Percentiles rank a stretch among this genome's conserved stretches.
Conservation (phyloP, 2,113 vertebrate genomes). For the Rhinopomastus cyanomelas region DNA sequence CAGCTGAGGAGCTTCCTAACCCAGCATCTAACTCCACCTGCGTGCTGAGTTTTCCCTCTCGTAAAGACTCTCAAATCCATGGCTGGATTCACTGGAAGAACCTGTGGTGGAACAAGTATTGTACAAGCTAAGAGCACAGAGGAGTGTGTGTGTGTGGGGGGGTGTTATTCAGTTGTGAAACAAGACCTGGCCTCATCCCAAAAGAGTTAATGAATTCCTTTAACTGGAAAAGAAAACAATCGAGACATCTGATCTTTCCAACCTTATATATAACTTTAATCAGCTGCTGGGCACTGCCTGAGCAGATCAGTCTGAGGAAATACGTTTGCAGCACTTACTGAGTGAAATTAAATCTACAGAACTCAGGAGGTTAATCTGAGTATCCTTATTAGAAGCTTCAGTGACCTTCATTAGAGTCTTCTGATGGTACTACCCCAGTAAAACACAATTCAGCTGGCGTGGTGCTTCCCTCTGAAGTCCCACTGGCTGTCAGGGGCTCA, state of each 20-base stretch:
- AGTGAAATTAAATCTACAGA: slow-evolving; percentile 19
- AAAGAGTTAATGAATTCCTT: slow-evolving; percentile 16
- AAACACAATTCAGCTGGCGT: background rate
- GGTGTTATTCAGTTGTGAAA: background rate
- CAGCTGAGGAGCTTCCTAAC: background rate
- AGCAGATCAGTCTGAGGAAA: slow-evolving; percentile 39
- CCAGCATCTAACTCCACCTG: slow-evolving; percentile 32
- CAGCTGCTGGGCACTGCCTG: background rate
- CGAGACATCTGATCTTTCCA: background rate
- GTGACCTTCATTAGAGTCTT: background rate
- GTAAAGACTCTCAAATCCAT: background rate
- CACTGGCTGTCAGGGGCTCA: background rate
- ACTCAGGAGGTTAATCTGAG: slow-evolving; percentile 9
- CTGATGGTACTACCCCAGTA: background rate
- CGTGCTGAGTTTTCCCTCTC: slow-evolving; percentile 37
- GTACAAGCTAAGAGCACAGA: background rate
- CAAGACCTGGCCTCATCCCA: background rate
- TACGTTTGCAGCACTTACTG: slow-evolving; percentile 20
- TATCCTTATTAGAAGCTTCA: slow-evolving; percentile 1
- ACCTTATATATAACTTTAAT: slow-evolving; percentile 24
- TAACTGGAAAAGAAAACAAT: background rate
- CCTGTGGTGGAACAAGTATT: background rate
- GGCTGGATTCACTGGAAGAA: background rate
- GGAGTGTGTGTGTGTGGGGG: background rate
- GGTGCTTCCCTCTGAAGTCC: background rate